These are phyloP conservation scores for Scaptomyza pallida DNA, from an alignment of 1,140 invertebrate genomes.

Conservation along the genomic window DNA sequence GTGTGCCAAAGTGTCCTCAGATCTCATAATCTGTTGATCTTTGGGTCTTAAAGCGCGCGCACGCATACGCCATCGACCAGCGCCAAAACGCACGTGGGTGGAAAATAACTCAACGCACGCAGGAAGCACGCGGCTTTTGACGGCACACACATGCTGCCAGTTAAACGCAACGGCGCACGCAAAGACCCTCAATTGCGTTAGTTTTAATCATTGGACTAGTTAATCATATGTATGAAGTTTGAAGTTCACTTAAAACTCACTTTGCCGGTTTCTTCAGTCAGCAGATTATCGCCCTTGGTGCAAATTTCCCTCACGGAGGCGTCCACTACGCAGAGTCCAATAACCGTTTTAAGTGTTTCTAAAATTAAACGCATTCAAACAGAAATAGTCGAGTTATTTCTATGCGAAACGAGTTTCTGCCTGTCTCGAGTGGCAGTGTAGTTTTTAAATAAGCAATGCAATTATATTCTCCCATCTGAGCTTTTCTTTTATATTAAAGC, in stretches of 20 bases:
- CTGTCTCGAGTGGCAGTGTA: slow-evolving; percentile 33
- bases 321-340: slow-evolving; percentile 94
- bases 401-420: slow-evolving; percentile 34
- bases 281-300: slow-evolving; percentile 94
- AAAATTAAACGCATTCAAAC: slow-evolving; percentile 75
- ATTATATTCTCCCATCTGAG: neutral
- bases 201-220: slow-evolving; percentile 77
- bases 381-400: slow-evolving; percentile 49
- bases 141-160: slow-evolving; percentile 21
- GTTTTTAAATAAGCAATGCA: neutral
- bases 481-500: neutral
- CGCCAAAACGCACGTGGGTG: slow-evolving; percentile 58
- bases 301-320: slow-evolving; percentile 96
- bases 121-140: slow-evolving; percentile 19
- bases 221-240: neutral
- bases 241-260: slow-evolving; percentile 84
- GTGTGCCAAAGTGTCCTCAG: slow-evolving; percentile 61
- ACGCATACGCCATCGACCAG: slow-evolving; percentile 18
- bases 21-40: slow-evolving; percentile 83
- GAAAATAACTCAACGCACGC: slow-evolving; percentile 32
- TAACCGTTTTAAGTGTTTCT: slow-evolving; percentile 95
- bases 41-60: slow-evolving; percentile 38
- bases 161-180: slow-evolving; percentile 13
- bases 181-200: slow-evolving; percentile 60
- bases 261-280: slow-evolving; percentile 96